Evolutionary conservation across 2,888 invertebrate species (phyloP), one percentile per base, ranked within the genome.

Genomic region (Idaea aversata): DNA sequence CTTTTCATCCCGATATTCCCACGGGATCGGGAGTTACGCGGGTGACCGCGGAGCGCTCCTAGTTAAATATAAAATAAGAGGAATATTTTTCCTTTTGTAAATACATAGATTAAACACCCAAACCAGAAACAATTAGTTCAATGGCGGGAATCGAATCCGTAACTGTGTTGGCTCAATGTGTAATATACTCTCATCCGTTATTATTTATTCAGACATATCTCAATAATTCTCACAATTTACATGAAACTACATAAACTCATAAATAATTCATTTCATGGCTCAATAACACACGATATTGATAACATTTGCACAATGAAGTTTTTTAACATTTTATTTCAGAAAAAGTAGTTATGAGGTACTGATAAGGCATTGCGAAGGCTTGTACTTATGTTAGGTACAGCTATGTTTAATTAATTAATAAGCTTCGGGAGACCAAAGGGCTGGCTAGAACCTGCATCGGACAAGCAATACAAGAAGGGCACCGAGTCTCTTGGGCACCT

Each of bases 1-100:
- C 25, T 25, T 25, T 25, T 25, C 3, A 25, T 25, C 25, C 25
- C 3, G 25, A 25, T 25, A 25, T 25, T 25, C 25, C 25, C 25
- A 25, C 1, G 3, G 3, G 25, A 25, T 2, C 1, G 25, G 25
- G 3, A 25, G 25, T 25, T 2, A 25, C 25, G 25, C 25, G 1
- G 25, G 25, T 25, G 25, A 25, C 25, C 25, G 25, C 25, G 25
- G 25, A 25, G 25, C 25, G 25, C 25, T 3, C 2, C 25, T 25
- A 25, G 25, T 25, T 25, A 78, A 75, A 78, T 74, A 74, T 77
- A 78, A 77, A 72, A 65, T 75, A 59, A 72, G 76, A 25, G 25
- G 3, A 25, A 25, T 25, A 25, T 25, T 25, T 25, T 25, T 25
- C 25, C 25, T 3, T 25, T 25, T 25, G 25, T 25, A 25, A 25